phyloP scores from a whole-genome alignment of 2,113 vertebrate species.

The Xenopus laevis region DNA sequence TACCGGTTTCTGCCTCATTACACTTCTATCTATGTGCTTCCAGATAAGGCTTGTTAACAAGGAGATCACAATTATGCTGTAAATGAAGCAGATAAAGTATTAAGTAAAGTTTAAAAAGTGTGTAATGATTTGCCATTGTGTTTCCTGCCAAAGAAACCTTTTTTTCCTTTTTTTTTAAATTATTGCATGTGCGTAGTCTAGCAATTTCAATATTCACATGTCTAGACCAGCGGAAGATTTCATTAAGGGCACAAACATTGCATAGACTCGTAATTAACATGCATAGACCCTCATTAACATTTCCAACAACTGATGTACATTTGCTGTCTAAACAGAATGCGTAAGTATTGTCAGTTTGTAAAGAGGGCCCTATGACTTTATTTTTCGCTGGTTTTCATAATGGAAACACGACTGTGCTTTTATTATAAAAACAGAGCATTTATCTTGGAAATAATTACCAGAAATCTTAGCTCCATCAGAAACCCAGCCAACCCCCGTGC shows the following conservation, averaged over 20 bases:
- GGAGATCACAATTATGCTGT: background rate
- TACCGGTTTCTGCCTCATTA: background rate
- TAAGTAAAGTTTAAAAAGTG: background rate
- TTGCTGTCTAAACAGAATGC: conserved; percentile 2
- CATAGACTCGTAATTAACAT: conserved; percentile 28
- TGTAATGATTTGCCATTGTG: background rate
- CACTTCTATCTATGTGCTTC: background rate
- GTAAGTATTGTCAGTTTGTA: conserved; percentile 4
- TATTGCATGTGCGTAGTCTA: background rate
- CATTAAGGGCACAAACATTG: conserved; percentile 2
- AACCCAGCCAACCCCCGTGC: background rate
- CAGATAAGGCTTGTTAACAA: background rate
- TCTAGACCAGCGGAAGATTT: conserved; percentile 11
- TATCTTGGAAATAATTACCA: background rate
- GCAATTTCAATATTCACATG: conserved; percentile 19
- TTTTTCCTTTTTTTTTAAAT: background rate
- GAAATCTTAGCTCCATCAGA: background rate
- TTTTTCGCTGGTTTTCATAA: background rate
- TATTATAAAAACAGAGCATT: background rate
- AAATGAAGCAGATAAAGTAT: background rate
- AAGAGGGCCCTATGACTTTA: background rate
- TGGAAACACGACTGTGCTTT: background rate
- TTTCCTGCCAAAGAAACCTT: background rate
- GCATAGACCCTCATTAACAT: conserved; percentile 32
- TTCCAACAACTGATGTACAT: conserved; percentile 17